Base-by-base conservation (phyloP, 2,797 vertebrate species). In the Loris lydekkerianus region DNA sequence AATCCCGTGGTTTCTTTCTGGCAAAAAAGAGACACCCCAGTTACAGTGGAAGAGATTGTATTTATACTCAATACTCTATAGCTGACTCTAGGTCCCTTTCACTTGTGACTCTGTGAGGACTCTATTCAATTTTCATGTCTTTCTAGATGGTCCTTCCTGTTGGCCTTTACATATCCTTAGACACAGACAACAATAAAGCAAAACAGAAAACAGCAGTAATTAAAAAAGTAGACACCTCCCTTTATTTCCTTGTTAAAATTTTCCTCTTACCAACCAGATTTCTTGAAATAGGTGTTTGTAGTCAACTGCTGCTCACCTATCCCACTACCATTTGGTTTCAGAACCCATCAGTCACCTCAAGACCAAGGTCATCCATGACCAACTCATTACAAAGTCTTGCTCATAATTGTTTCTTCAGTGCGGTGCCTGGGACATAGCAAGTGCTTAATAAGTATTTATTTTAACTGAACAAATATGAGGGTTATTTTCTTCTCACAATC, bases 211-310 rank as follows among this genome's bases (percentile, higher is more conserved):
- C 43, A 58, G 3, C 43, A 63, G 1, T 23, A 65, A 8, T 73
- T 40, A 43, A 34, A 60, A 84, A 7, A 84, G 11, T 49, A 77
- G 25, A 43, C 23, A 67, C 20, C 15, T 53, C 67, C 23, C 10
- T 34, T 85, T 58, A 70, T 37, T 80, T 93, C 14, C 2, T 25
- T 67, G 11, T 96, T 92, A 65, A 92, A 76, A 75, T 29, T 69
- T 31, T 2, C 60, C 69, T 85, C 37, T 82, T 88, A 17, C 25
- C 10, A 43, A 7, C 40, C n/a, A 27, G 0, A 9, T 72, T 85
- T 76, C 27, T 67, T 92, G 31, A 80, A 78, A 82, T 72, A 86
- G 23, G 56, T 87, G n/a, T 78, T 67, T 49, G 4, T 81, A 37
- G 3, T 65, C 27, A 3, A 15, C 25, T 89, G 72, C n/a, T 17